Evolutionary conservation across 2,797 vertebrate species (phyloP).

Genomic region (Neosalanx taihuensis): DNA sequence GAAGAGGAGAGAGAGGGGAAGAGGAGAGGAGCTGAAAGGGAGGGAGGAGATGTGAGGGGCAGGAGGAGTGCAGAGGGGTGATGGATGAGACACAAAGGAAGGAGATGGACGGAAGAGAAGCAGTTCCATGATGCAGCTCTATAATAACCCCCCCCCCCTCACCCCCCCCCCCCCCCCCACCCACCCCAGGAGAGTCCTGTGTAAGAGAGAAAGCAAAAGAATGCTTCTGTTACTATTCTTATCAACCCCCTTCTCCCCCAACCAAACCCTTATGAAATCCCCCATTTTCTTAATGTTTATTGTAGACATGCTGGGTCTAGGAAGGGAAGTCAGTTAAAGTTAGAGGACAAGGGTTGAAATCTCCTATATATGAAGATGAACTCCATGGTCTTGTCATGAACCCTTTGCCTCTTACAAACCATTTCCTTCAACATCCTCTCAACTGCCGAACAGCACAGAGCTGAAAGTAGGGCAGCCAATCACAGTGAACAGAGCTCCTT

Average conservation of each 20-base stretch:
- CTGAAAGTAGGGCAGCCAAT: constrained; percentile 26
- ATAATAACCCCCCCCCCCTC: background rate
- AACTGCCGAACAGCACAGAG: background rate
- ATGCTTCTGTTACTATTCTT: too few relatives aligned
- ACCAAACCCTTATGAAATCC: too few relatives aligned
- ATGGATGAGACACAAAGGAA: background rate
- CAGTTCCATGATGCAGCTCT: background rate
- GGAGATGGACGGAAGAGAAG: background rate
- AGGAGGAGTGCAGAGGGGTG: background rate
- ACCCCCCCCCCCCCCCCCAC: background rate
- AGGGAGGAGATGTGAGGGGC: too few relatives aligned
- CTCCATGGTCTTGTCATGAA: background rate
- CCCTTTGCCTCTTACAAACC: background rate
- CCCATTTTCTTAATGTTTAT: background rate
- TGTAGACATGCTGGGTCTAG: background rate
- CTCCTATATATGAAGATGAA: background rate
- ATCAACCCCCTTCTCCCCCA: too few relatives aligned
- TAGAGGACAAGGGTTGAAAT: background rate
- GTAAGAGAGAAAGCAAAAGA: background rate
- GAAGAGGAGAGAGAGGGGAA: background rate
- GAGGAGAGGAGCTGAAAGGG: background rate
- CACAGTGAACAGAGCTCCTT: constrained; percentile 16
- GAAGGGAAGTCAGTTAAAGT: background rate
- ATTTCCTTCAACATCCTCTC: background rate
- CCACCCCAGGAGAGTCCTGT: background rate